Evolutionary conservation across 2,113 vertebrate species (phyloP), one percentile per base, ranked within the genome.

Genomic region (Taurulus bubalis): DNA sequence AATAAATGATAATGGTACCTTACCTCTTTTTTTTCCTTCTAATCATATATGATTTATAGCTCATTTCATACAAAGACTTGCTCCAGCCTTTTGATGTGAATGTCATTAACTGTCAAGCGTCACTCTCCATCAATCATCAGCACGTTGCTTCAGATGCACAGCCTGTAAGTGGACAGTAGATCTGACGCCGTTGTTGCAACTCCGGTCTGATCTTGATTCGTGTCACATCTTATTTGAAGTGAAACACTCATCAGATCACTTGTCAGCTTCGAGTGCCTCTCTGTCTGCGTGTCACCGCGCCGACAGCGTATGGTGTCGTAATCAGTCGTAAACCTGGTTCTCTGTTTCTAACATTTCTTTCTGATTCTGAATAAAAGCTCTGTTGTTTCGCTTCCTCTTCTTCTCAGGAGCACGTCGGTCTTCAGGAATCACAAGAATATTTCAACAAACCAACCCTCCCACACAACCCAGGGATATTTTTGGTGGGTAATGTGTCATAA

Each of bases 141-240:
- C 53, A 58, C 58, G 10, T 51, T 66, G 11, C 32, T 40, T 51
- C n/a, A 78, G 78, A 85, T 83, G 76, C 71, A 56, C 78, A 40
- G 60, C 73, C 69, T 18, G 26, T n/a, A 53, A 82, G 63, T n/a
- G 79, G 74, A 83, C 60, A 16, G 53, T 86, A 87, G 81, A 89
- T 83, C 74, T 62, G 10, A 75, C 73, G 63, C 71, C 69, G 74
- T 32, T 82, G 85, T 69, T 83, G 55, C 79, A 40, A 60, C 69
- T 65, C 28, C 0, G 22, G 69, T 34, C 58, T 90, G 88, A 90
- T 94, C 89, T 93, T 73, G 76, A 92, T 75, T 91, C 82, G 69
- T 85, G 89, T 87, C 56, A 24, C 88, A 92, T 92, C 70, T 86
- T 91, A 87, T 95, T 95, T 92, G 83, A 90, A 81, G 83, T 88